Conservation (phyloP, 1,140 invertebrate genomes). For the Tetragnatha versicolor region DNA sequence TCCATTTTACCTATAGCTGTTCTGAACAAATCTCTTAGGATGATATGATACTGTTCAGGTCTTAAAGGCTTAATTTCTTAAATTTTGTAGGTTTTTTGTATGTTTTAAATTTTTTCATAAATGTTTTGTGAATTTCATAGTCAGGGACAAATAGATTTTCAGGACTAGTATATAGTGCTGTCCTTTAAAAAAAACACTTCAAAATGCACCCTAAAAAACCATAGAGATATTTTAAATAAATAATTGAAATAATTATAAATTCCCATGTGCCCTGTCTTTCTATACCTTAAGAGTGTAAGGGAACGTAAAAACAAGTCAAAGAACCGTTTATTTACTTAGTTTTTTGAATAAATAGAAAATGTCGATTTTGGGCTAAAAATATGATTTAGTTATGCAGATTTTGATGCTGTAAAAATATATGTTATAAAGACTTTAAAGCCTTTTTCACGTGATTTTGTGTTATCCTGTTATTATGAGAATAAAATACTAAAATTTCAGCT, state of each 20-base stretch:
- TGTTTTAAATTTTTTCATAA: neutral
- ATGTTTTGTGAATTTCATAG: neutral
- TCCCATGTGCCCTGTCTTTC: too few relatives aligned
- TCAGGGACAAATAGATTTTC: neutral
- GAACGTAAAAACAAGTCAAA: too few relatives aligned
- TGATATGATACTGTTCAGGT: constrained; percentile 5
- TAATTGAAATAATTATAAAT: neutral
- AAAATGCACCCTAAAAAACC: neutral
- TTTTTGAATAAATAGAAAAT: too few relatives aligned
- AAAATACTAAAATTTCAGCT: too few relatives aligned
- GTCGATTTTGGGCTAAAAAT: too few relatives aligned
- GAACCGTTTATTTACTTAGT: neutral
- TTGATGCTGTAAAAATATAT: too few relatives aligned
- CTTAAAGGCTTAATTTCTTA: neutral
- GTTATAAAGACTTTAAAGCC: too few relatives aligned
- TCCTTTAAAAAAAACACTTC: neutral
- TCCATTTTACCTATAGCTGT: neutral
- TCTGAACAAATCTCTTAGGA: neutral
- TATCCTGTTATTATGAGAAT: too few relatives aligned
- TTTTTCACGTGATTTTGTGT: too few relatives aligned
- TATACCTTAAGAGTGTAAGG: too few relatives aligned
- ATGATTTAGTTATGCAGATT: too few relatives aligned
- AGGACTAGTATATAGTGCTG: neutral
- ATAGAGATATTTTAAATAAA: constrained; percentile 2
- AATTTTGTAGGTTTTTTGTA: neutral